Evolutionary conservation across 1,140 invertebrate species (phyloP).

Genomic region (Drosophila azteca): DNA sequence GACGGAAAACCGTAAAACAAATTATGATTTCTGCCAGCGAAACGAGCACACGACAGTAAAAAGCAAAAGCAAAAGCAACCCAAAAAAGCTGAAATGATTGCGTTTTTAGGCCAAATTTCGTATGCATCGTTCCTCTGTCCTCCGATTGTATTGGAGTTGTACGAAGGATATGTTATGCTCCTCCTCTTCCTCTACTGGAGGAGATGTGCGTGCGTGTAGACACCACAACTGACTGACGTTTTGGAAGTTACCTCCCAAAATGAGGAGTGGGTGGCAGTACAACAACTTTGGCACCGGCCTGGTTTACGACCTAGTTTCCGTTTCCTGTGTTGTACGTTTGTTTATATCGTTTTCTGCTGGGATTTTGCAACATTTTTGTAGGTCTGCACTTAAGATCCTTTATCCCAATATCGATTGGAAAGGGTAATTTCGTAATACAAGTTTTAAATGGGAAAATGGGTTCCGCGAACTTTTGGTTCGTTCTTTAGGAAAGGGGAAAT

Average conservation of each 20-base stretch:
- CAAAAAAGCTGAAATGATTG: constrained; percentile 27
- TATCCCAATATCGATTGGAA: constrained; percentile 35
- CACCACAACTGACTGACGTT: constrained; percentile 53
- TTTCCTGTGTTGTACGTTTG: constrained; percentile 36
- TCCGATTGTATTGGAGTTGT: constrained; percentile 16
- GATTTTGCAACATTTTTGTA: constrained; percentile 26
- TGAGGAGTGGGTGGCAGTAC: constrained; percentile 21
- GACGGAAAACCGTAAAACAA: constrained; percentile 28
- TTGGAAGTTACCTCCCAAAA: constrained; percentile 28
- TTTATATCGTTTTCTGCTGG: constrained; percentile 50
- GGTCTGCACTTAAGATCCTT: constrained; percentile 46
- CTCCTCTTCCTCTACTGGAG: not conserved
- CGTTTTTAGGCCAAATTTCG: constrained; percentile 66
- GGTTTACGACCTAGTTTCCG: constrained; percentile 66
- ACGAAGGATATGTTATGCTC: constrained; percentile 1
- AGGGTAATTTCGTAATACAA: not conserved
- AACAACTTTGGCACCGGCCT: constrained; percentile 60
- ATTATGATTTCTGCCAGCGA: constrained; percentile 33
- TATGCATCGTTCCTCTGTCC: constrained; percentile 35
- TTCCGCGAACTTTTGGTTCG: not conserved
- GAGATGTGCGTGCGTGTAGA: constrained; percentile 55
- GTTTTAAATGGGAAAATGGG: too few relatives aligned
- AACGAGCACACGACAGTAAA: constrained; percentile 25
- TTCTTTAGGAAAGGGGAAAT: too few relatives aligned
- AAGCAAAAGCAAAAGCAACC: constrained; percentile 21